Evolutionary conservation across 2,113 vertebrate species (phyloP), one percentile per base, ranked within the genome.

Genomic region (Gadus macrocephalus): DNA sequence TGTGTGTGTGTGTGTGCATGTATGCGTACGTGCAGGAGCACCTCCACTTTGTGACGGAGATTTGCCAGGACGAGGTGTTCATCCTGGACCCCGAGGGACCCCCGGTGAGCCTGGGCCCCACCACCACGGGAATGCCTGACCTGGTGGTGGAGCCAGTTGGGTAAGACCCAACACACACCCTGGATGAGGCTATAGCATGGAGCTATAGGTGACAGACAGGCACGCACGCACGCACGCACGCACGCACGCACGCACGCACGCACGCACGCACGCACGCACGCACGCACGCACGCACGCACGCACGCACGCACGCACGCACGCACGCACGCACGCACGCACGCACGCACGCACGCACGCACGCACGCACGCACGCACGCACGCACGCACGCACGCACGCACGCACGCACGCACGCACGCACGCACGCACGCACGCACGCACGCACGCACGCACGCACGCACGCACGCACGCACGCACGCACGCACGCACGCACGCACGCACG

Each of bases 21-120:
- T 69, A 42, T 72, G 77, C 72, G 19, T 69, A 63, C 64, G 9
- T 75, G 74, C 70, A 99, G 97, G 97, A 99, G 93, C 96, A 98
- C 85, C 94, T 98, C 73, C 97, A 99, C 91, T 98, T 97, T 87
- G 96, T 98, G 87, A 98, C 96, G 0, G 97, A 99, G 89, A 96
- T 99, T 84, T 98, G 95, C 71, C 96, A 97, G 77, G 97, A 98
- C 15, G 97, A 99, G 88, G 93, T 98, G 74, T 99, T 98, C 78
- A 98, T 99, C 87, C 89, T 99, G 89, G 97, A 98, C 82, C 96
- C 95, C 38, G 95, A 98, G 83, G 85, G 88, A 67, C 91, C 89
- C 1, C 69, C 82, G 71, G 84, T 82, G 16, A 92, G 88, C 83
- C 92, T 92, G 77, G 89, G 74, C 0, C 85, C 91, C 1, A 91